phyloP scores from a whole-genome alignment of 1,140 invertebrate species.

The Anadara kagoshimensis region DNA sequence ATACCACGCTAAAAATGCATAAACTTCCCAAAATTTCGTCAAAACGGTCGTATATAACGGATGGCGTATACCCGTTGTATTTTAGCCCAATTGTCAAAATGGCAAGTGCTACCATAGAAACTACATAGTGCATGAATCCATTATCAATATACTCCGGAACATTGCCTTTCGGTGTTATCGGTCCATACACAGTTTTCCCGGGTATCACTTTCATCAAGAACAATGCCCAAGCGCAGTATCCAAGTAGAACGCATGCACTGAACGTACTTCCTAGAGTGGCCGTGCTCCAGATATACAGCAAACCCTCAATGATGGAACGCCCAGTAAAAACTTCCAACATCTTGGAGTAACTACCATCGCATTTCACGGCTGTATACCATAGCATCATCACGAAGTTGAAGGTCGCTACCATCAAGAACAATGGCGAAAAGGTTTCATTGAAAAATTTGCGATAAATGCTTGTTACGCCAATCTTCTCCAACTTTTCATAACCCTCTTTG shows the following conservation, averaged over 20 bases:
- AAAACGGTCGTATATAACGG: slow-evolving; percentile 75
- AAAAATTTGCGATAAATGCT: slow-evolving; percentile 44
- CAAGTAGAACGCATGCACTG: slow-evolving; percentile 55
- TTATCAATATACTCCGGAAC: slow-evolving; percentile 77
- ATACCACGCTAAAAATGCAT: slow-evolving; percentile 75
- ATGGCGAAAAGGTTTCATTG: slow-evolving; percentile 53
- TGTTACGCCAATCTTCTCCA: slow-evolving; percentile 27
- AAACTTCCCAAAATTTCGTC: slow-evolving; percentile 75
- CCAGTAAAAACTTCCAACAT: slow-evolving; percentile 41
- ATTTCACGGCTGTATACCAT: slow-evolving; percentile 65
- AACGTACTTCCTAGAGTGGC: slow-evolving; percentile 53
- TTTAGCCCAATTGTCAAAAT: slow-evolving; percentile 61
- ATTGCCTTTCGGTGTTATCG: slow-evolving; percentile 75
- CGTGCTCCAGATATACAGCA: slow-evolving; percentile 58
- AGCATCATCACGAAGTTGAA: slow-evolving; percentile 66
- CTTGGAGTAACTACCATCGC: slow-evolving; percentile 62
- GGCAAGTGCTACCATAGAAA: slow-evolving; percentile 71
- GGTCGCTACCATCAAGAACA: slow-evolving; percentile 59
- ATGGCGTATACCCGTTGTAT: slow-evolving; percentile 58
- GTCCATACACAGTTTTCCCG: slow-evolving; percentile 74
- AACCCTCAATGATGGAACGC: slow-evolving; percentile 38
- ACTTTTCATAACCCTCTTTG: slow-evolving; percentile 26
- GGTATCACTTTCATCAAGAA: slow-evolving; percentile 72
- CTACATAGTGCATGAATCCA: slow-evolving; percentile 76
- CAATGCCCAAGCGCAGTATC: slow-evolving; percentile 61